These are phyloP conservation scores for Brevimyrus niger DNA, from an alignment of 2,113 vertebrate genomes.

Conservation along the genomic window DNA sequence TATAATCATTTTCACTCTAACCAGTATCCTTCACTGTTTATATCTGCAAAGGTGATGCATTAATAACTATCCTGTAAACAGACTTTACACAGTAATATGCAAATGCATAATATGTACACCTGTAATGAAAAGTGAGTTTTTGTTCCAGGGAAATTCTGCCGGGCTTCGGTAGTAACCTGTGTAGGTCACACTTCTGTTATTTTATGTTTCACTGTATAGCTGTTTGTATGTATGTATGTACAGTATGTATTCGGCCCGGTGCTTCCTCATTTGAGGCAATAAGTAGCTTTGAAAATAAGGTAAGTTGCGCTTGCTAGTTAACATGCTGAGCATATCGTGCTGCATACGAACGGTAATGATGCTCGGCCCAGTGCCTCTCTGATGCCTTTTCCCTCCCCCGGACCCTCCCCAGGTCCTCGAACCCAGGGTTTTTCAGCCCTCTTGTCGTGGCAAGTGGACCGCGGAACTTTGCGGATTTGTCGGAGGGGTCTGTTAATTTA, in stretches of 20 bases:
- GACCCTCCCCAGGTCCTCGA: neutral
- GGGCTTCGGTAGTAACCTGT: neutral
- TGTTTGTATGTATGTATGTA: neutral
- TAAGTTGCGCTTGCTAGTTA: neutral
- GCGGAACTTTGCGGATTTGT: neutral
- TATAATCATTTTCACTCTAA: neutral
- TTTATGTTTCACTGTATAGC: neutral
- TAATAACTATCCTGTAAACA: neutral
- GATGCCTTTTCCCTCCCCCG: neutral
- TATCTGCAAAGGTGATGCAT: neutral
- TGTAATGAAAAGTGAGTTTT: neutral
- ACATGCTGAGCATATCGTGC: neutral
- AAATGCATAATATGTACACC: neutral
- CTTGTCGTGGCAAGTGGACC: neutral
- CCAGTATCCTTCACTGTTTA: neutral
- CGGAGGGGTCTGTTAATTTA: too few relatives aligned
- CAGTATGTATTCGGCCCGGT: neutral
- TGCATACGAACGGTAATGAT: neutral
- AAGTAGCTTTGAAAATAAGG: neutral
- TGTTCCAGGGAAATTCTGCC: neutral
- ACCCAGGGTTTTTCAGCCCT: neutral
- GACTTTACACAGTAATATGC: neutral
- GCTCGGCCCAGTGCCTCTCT: neutral
- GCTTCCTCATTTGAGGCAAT: neutral
- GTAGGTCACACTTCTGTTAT: too few relatives aligned